These are phyloP conservation scores for Pyrocoelia pectoralis DNA, from an alignment of 2,888 invertebrate species.

Conservation along the genomic window DNA sequence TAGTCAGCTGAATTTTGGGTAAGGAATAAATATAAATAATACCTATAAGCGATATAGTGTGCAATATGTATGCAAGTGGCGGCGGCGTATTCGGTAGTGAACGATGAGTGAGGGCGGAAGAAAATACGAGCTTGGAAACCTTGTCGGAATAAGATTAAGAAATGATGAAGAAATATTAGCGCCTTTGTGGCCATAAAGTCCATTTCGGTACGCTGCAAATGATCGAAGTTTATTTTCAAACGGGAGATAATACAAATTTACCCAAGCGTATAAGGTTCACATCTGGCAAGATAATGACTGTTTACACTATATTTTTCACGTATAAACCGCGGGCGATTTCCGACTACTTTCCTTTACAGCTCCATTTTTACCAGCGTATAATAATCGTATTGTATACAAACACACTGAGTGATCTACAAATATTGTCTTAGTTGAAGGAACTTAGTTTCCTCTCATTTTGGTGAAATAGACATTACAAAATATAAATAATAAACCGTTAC, in stretches of 20 bases:
- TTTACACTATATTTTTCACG: slow-evolving; percentile 15
- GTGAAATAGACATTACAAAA: no score
- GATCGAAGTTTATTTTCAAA: slow-evolving; percentile 42
- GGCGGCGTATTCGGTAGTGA: slow-evolving; percentile 24
- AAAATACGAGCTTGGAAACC: slow-evolving; percentile 33
- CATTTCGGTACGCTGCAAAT: slow-evolving; percentile 37
- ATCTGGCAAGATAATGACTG: slow-evolving; percentile 11
- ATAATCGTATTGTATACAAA: neutral
- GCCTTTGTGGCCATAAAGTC: slow-evolving; percentile 39
- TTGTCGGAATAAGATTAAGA: slow-evolving; percentile 43
- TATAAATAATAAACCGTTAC: no score
- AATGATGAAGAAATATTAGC: slow-evolving; percentile 45
- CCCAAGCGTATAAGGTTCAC: slow-evolving; percentile 20
- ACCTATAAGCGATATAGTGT: slow-evolving; percentile 29
- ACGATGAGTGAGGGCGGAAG: slow-evolving; percentile 30
- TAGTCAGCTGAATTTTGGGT: slow-evolving; percentile 17
- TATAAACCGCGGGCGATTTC: slow-evolving; percentile 4
- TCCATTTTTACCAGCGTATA: neutral
- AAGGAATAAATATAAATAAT: slow-evolving; percentile 32
- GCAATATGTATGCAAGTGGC: slow-evolving; percentile 37
- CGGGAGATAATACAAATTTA: slow-evolving; percentile 39
- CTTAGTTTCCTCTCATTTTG: no score
- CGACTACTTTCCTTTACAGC: neutral
- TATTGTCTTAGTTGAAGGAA: no score
- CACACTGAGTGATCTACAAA: no score